A percentile compares a stretch with the other conserved stretches of the same genome.
phyloP scores from a whole-genome alignment of 1,140 invertebrate genomes.

The Diplogasteroides magnus region DNA sequence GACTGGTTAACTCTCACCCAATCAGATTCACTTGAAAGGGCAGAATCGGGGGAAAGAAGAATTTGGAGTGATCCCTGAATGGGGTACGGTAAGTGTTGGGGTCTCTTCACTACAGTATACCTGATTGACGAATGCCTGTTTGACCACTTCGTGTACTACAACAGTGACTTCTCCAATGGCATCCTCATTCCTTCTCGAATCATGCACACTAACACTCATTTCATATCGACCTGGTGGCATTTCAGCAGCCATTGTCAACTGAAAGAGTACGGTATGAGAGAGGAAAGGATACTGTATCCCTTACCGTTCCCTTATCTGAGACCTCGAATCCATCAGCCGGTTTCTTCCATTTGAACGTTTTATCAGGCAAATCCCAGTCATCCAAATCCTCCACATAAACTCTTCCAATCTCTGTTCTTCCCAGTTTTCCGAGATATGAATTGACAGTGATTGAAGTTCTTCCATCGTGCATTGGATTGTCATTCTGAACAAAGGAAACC shows the following conservation, averaged over 20 bases:
- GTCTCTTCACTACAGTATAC: too few relatives aligned
- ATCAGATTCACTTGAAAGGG: slow-evolving; percentile 19
- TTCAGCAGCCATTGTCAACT: slow-evolving; percentile 46
- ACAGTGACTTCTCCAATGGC: slow-evolving; percentile 43
- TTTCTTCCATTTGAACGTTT: slow-evolving; percentile 38
- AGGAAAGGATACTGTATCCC: not conserved
- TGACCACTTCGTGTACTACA: slow-evolving; percentile 32
- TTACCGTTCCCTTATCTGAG: slow-evolving; percentile 25
- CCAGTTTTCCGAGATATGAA: slow-evolving; percentile 47
- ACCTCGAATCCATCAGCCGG: slow-evolving; percentile 27
- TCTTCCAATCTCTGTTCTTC: slow-evolving; percentile 44
- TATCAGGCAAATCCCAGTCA: slow-evolving; percentile 52
- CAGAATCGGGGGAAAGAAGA: slow-evolving; percentile 23
- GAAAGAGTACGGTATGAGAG: slow-evolving; percentile 5
- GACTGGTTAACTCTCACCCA: slow-evolving; percentile 28
- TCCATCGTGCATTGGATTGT: slow-evolving; percentile 52
- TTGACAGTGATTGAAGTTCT: slow-evolving; percentile 47
- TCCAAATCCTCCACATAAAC: slow-evolving; percentile 49
- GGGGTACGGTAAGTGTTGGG: too few relatives aligned
- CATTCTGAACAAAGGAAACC: slow-evolving; percentile 42
- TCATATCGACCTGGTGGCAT: slow-evolving; percentile 45
- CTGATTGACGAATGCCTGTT: slow-evolving; percentile 49
- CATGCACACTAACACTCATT: slow-evolving; percentile 42
- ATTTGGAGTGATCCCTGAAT: slow-evolving; percentile 37
- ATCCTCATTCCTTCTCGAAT: slow-evolving; percentile 38